phyloP scores from a whole-genome alignment of 30 jellyfish, hydroid and myxozoan genomes.

The Mastigias papua region DNA sequence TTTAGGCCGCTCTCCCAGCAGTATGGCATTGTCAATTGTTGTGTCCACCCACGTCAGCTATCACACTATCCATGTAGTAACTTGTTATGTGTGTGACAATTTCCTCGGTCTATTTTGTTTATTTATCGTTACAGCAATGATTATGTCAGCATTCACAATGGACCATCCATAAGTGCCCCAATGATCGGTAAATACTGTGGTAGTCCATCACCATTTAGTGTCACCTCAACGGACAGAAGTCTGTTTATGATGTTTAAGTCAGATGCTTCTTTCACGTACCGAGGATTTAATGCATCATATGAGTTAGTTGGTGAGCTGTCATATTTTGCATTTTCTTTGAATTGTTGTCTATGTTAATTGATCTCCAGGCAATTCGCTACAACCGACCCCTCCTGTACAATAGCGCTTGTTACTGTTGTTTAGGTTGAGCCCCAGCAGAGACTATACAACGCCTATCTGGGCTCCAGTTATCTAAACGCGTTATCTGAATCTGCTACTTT shows the following conservation, averaged over 20 bases:
- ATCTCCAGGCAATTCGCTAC: not conserved
- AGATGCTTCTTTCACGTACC: constrained; percentile 15
- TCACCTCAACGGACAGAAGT: constrained; percentile 31
- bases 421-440: no score
- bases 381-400: not conserved
- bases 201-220: constrained; percentile 18
- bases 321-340: no score
- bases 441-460: no score
- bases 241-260: constrained; percentile 27
- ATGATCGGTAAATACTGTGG: constrained; percentile 53
- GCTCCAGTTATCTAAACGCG: no score
- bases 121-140: constrained; percentile 38
- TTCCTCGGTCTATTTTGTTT: not conserved
- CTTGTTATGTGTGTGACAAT: not conserved
- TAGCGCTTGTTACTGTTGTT: not conserved
- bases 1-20: not conserved
- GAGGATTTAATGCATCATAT: constrained; percentile 57
- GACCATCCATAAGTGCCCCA: constrained; percentile 24
- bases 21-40: not conserved
- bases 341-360: not conserved
- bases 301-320: constrained; percentile 27
- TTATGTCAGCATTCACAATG: constrained; percentile 44
- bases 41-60: not conserved
- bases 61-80: not conserved
- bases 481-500: not conserved